phyloP scores from a whole-genome alignment of 2,113 vertebrate genomes.

The Notechis scutatus region DNA sequence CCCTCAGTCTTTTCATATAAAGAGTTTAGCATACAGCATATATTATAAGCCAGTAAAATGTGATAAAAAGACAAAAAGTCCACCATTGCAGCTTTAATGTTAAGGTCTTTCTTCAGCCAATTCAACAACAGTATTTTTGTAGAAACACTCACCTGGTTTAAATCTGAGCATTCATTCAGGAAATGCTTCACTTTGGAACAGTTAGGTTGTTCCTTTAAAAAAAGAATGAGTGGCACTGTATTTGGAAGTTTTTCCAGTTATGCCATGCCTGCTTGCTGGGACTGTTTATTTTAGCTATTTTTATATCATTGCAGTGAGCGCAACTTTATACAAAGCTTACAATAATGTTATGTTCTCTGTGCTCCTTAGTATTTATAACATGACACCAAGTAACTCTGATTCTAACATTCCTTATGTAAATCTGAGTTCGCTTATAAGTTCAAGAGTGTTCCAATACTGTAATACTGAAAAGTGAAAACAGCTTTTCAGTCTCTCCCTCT shows the following conservation, averaged over 20 bases:
- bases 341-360: neutral
- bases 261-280: constrained; percentile 13
- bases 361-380: neutral
- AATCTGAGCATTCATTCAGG: constrained; percentile 9
- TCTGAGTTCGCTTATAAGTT: neutral
- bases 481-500: neutral
- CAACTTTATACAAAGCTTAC: constrained; percentile 1
- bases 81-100: constrained; percentile 41
- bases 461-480: constrained; percentile 21
- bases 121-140: constrained; percentile 39
- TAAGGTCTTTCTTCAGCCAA: constrained; percentile 45
- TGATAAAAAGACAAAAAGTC: constrained; percentile 58
- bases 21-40: constrained; percentile 26
- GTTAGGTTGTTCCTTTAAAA: neutral
- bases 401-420: constrained; percentile 19
- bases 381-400: constrained; percentile 33
- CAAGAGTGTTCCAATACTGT: constrained; percentile 6
- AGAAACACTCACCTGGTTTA: fast-evolving
- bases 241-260: neutral
- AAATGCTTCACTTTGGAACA: neutral
- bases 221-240: neutral
- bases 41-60: constrained; percentile 58
- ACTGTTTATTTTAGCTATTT: constrained; percentile 40
- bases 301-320: constrained; percentile 28
- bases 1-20: neutral